Evolutionary conservation across 2,113 vertebrate genomes (phyloP).

Genomic region (Thomomys bottae): DNA sequence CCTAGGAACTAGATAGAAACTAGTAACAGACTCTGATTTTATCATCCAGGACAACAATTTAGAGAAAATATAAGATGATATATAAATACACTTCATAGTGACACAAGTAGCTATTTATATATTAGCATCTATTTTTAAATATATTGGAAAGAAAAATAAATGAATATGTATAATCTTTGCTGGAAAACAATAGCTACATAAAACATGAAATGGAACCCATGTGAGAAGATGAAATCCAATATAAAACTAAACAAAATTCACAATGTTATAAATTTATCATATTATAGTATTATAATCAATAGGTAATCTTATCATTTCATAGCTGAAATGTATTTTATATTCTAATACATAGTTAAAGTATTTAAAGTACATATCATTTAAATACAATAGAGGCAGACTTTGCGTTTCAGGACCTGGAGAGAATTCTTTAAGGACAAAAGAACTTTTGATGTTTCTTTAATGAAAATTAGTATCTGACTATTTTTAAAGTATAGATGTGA

Average conservation of each 20-base stretch:
- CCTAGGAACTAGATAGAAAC: background rate
- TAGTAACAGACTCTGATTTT: background rate
- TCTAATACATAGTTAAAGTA: background rate
- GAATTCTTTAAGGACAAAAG: background rate
- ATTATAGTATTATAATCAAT: background rate
- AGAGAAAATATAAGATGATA: background rate
- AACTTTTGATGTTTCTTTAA: background rate
- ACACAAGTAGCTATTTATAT: background rate
- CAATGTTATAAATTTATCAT: too few species aligned
- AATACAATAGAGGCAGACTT: background rate
- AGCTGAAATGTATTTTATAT: too few species aligned
- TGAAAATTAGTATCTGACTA: background rate
- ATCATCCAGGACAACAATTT: background rate
- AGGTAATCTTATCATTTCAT: background rate
- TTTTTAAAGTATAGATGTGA: background rate
- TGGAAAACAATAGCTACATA: conserved; percentile 8
- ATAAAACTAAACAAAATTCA: background rate
- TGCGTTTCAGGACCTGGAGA: background rate
- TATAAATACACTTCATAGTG: background rate
- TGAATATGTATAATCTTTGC: background rate
- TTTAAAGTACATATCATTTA: too few species aligned
- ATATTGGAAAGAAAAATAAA: background rate
- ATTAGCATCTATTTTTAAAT: background rate
- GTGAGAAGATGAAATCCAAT: background rate
- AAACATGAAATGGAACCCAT: background rate